These are phyloP conservation scores for Theonella swinhoei DNA, from an alignment of 37 sponge, comb jelly and placozoan genomes.

Conservation along the genomic window DNA sequence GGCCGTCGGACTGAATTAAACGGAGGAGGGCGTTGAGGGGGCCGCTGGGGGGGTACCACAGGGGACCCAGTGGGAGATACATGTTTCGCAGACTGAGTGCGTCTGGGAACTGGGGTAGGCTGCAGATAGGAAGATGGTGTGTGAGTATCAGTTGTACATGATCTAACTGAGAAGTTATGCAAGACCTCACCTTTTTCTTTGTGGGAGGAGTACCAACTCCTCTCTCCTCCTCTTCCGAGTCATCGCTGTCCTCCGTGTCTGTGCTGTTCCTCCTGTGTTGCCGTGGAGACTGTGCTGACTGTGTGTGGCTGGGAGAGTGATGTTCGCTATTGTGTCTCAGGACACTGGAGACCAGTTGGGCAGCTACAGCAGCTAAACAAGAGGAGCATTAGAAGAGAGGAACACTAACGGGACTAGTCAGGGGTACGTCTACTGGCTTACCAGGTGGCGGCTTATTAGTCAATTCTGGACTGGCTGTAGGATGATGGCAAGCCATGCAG, in stretches of 20 bases:
- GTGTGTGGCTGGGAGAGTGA: not conserved
- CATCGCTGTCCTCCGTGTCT: constrained; percentile 80
- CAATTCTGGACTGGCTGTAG: not conserved
- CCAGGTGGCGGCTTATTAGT: not conserved
- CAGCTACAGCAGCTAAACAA: constrained; percentile 6
- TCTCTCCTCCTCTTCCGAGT: constrained; percentile 40
- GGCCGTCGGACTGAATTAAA: not conserved
- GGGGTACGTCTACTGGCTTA: not conserved
- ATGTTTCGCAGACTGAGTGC: not conserved
- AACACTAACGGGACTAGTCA: not conserved
- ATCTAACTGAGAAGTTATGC: not conserved
- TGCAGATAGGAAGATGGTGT: not conserved
- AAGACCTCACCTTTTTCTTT: not conserved
- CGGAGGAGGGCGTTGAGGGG: not conserved
- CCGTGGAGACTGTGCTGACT: not conserved
- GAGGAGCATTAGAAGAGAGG: not conserved
- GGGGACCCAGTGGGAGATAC: not conserved
- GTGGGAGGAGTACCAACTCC: not conserved
- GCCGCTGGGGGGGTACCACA: not conserved
- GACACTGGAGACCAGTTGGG: not conserved
- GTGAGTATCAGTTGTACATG: not conserved
- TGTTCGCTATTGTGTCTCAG: constrained; percentile 3
- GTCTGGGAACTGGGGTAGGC: not conserved
- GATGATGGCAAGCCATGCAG: not conserved
- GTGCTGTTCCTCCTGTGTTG: constrained; percentile 11